phyloP scores from a whole-genome alignment of 2,113 vertebrate genomes.

The Cathartes aura region DNA sequence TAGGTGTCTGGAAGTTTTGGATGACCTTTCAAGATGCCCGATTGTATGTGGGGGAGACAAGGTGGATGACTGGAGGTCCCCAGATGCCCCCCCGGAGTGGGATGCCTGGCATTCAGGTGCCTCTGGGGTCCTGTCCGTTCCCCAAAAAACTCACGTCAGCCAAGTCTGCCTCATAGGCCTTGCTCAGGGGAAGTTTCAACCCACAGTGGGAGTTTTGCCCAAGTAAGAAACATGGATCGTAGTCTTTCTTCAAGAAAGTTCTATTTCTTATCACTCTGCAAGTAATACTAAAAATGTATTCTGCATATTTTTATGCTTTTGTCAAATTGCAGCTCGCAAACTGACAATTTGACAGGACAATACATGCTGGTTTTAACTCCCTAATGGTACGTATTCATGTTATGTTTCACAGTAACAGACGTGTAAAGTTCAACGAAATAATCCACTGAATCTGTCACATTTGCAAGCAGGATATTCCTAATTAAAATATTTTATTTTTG shows the following conservation, averaged over 20 bases:
- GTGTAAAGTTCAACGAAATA: neutral
- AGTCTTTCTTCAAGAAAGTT: neutral
- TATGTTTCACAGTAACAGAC: neutral
- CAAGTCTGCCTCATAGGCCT: neutral
- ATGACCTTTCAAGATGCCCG: neutral
- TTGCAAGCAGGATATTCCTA: neutral
- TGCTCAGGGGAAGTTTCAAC: too few species aligned
- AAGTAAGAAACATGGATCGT: neutral
- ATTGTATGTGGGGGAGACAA: too few species aligned
- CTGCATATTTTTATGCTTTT: neutral
- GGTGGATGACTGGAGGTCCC: rapidly evolving
- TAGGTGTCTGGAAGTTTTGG: neutral
- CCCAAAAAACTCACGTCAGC: neutral
- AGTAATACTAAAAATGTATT: neutral
- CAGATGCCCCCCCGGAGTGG: rapidly evolving
- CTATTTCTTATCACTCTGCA: neutral
- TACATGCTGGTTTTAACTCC: neutral
- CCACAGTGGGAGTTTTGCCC: neutral
- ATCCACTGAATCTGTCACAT: neutral
- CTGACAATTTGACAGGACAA: neutral
- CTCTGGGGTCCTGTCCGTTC: neutral
- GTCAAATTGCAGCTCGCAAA: neutral
- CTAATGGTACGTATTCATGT: neutral
- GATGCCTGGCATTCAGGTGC: rapidly evolving
- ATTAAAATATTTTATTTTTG: neutral